A percentile compares a stretch with the other conserved stretches of the same genome.
These are phyloP conservation scores for Petrophora chlorosata DNA, from an alignment of 2,888 invertebrate genomes.

Conservation along the genomic window DNA sequence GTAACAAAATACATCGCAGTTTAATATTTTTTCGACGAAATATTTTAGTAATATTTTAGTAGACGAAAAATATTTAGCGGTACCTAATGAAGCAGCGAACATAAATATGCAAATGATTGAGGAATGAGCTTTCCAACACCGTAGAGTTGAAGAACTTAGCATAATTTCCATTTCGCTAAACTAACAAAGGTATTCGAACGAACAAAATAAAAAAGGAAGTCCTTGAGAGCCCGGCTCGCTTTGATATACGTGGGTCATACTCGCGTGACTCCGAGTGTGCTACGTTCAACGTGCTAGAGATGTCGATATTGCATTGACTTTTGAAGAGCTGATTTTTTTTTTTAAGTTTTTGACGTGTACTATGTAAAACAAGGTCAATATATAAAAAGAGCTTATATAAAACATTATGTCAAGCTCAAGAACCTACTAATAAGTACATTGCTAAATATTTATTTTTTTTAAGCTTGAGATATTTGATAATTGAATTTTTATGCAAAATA, in stretches of 20 bases:
- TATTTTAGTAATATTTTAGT: too few relatives aligned
- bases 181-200: constrained; percentile 21
- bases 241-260: constrained; percentile 57
- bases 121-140: neutral
- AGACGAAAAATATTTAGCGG: neutral
- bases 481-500: too few relatives aligned
- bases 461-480: too few relatives aligned
- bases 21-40: too few relatives aligned
- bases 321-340: neutral
- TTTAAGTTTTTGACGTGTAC: too few relatives aligned
- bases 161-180: constrained; percentile 14
- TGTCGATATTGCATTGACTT: too few relatives aligned
- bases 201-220: constrained; percentile 41
- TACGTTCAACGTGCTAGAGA: neutral
- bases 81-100: neutral
- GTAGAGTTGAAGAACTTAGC: constrained; percentile 1
- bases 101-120: neutral
- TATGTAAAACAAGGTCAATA: too few relatives aligned
- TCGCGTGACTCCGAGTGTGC: constrained; percentile 36
- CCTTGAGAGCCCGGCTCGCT: constrained; percentile 45
- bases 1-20: too few relatives aligned
- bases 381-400: too few relatives aligned
- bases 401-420: too few relatives aligned
- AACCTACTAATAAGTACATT: too few relatives aligned
- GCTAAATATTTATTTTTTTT: too few relatives aligned